Percentiles rank a stretch among this genome's conserved stretches.
Evolutionary conservation across 92 coral and sea anemone species (phyloP).

Genomic region (Desmophyllum pertusum): DNA sequence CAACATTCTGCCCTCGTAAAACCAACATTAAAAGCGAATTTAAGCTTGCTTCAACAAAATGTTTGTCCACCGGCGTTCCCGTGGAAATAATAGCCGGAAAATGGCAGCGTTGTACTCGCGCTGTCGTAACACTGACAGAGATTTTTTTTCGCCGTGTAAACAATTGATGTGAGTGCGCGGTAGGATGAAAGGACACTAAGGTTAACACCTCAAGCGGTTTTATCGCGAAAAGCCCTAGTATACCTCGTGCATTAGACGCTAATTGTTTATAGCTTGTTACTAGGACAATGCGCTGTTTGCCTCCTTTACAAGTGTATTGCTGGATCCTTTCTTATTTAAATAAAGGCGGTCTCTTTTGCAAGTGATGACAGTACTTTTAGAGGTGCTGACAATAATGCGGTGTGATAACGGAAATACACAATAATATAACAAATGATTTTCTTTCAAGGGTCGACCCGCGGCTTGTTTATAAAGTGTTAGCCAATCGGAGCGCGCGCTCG

Average conservation of each 20-base stretch:
- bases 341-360: slow-evolving; percentile 99
- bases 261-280: slow-evolving; percentile 98
- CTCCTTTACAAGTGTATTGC: slow-evolving; percentile 88
- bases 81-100: slow-evolving; percentile 75
- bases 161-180: slow-evolving; percentile 85
- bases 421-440: slow-evolving; percentile 97
- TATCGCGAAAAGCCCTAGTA: slow-evolving; percentile 80
- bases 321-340: slow-evolving; percentile 94
- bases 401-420: slow-evolving; percentile 98
- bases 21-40: slow-evolving; percentile 80
- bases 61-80: slow-evolving; percentile 54
- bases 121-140: slow-evolving; percentile 59
- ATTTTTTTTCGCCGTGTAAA: slow-evolving; percentile 61
- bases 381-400: slow-evolving; percentile 97
- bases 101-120: slow-evolving; percentile 34
- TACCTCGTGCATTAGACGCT: slow-evolving; percentile 92
- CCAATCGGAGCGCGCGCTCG: slow-evolving; percentile 84
- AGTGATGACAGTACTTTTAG: slow-evolving; percentile 95
- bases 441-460: slow-evolving; percentile 95
- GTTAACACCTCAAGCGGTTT: slow-evolving; percentile 91
- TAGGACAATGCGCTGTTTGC: slow-evolving; percentile 96
- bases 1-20: slow-evolving; percentile 62
- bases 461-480: slow-evolving; percentile 84
- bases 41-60: slow-evolving; percentile 57
- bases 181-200: slow-evolving; percentile 99